Evolutionary conservation across 2,797 vertebrate genomes (phyloP).

Genomic region (Pantherophis vulpinus): DNA sequence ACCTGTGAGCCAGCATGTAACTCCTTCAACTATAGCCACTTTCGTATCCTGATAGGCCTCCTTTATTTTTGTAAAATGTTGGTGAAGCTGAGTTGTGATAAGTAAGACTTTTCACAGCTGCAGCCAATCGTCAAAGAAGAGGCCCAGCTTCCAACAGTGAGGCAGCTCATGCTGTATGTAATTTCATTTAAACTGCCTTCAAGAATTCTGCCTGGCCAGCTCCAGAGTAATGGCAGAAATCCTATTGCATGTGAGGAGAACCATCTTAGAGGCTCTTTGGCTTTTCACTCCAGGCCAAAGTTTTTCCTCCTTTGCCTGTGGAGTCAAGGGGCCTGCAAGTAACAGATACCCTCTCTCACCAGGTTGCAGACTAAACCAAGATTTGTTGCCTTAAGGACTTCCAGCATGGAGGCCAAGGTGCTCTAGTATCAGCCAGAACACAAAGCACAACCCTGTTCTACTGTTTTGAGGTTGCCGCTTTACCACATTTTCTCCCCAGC

Average conservation of each 20-base stretch:
- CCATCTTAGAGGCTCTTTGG: too few species aligned
- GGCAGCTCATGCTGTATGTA: constrained; percentile 60
- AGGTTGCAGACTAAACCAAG: constrained; percentile 24
- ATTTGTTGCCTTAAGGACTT: not conserved
- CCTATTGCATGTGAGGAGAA: constrained; percentile 46
- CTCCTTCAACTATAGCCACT: constrained; percentile 25
- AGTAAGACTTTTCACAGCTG: constrained; percentile 61
- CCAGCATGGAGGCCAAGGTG: not conserved
- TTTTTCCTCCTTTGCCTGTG: too few species aligned
- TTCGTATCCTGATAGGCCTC: constrained; percentile 21
- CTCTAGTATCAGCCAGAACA: not conserved
- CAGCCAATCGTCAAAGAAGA: constrained; percentile 61
- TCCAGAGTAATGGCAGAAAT: constrained; percentile 64
- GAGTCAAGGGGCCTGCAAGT: not conserved
- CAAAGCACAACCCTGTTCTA: not conserved
- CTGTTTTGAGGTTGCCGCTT: not conserved
- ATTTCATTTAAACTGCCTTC: constrained; percentile 57
- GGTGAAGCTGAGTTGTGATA: constrained; percentile 60
- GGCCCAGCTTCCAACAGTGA: constrained; percentile 51
- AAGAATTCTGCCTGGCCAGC: constrained; percentile 57
- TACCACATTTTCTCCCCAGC: not conserved
- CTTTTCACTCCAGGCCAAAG: too few species aligned
- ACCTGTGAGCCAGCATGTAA: constrained; percentile 27
- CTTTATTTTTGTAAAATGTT: constrained; percentile 50
- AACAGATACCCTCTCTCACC: not conserved